phyloP scores from a whole-genome alignment of 2,113 vertebrate species.

The Epinephelus cyanopodus region DNA sequence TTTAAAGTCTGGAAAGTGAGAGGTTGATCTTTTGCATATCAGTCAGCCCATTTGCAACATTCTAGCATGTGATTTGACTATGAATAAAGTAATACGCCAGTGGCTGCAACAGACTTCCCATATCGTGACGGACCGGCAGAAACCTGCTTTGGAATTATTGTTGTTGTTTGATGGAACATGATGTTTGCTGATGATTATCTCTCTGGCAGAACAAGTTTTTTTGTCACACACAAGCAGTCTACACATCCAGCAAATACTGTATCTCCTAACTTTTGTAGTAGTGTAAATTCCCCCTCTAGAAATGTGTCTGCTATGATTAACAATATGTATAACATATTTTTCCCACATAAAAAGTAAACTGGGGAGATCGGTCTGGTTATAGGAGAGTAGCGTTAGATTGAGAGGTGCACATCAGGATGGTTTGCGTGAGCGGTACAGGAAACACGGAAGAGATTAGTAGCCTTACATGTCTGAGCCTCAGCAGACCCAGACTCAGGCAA shows the following conservation, averaged over 20 bases:
- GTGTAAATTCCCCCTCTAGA: background rate
- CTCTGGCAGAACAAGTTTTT: conserved; percentile 1
- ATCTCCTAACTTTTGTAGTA: background rate
- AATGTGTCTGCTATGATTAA: too few species aligned
- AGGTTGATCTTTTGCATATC: conserved; percentile 69
- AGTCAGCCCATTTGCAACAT: conserved; percentile 72
- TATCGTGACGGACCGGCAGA: background rate
- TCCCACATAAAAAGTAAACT: too few species aligned
- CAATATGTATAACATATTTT: too few species aligned
- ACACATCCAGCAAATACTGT: background rate
- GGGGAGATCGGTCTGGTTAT: too few species aligned
- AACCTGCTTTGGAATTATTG: conserved; percentile 34
- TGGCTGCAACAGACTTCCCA: conserved; percentile 24
- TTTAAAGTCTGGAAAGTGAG: conserved; percentile 30
- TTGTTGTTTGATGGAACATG: background rate
- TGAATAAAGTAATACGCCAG: conserved; percentile 39
- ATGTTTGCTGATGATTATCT: conserved; percentile 37
- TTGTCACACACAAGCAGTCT: conserved; percentile 1
- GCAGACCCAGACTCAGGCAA: too few species aligned
- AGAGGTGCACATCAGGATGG: too few species aligned
- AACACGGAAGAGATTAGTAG: too few species aligned
- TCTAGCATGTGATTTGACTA: conserved; percentile 69
- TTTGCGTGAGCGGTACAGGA: too few species aligned
- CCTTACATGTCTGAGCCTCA: too few species aligned
- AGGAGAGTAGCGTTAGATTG: too few species aligned